Evolutionary conservation across 2,888 invertebrate genomes (phyloP).

Genomic region (Eilema depressum): DNA sequence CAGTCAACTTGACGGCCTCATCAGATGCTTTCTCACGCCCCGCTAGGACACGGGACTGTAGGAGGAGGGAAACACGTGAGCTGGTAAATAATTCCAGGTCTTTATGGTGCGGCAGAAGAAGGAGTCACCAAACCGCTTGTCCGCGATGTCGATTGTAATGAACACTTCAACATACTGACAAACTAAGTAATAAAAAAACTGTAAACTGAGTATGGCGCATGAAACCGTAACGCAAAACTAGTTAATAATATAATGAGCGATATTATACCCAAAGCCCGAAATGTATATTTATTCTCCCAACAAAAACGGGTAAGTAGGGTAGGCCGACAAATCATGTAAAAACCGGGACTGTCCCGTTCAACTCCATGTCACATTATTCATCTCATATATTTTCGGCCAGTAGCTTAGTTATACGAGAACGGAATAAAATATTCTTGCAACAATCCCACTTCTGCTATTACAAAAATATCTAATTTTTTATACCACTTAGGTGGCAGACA

Average conservation of each 20-base stretch:
- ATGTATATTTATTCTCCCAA: conserved; percentile 32
- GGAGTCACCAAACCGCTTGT: too few species aligned
- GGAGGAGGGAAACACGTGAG: too few species aligned
- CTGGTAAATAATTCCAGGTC: too few species aligned
- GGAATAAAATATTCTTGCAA: conserved; percentile 27
- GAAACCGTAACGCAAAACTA: background rate
- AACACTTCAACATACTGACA: too few species aligned
- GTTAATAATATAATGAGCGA: conserved; percentile 9
- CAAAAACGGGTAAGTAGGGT: conserved; percentile 2
- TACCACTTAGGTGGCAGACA: too few species aligned
- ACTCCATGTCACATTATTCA: conserved; percentile 44
- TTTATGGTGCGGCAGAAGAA: too few species aligned
- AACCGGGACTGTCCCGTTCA: conserved; percentile 24
- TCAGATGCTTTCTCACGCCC: too few species aligned
- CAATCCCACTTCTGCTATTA: background rate
- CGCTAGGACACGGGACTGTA: too few species aligned
- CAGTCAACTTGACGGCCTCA: too few species aligned
- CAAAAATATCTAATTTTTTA: background rate
- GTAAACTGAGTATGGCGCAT: too few species aligned
- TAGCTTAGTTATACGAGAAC: conserved; percentile 24
- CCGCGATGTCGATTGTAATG: too few species aligned
- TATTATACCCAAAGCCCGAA: conserved; percentile 29
- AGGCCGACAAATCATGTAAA: conserved; percentile 36
- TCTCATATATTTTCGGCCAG: conserved; percentile 33
- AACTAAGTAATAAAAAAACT: too few species aligned